Evolutionary conservation across 2,113 vertebrate species (phyloP).

Genomic region (Sylvia atricapilla): DNA sequence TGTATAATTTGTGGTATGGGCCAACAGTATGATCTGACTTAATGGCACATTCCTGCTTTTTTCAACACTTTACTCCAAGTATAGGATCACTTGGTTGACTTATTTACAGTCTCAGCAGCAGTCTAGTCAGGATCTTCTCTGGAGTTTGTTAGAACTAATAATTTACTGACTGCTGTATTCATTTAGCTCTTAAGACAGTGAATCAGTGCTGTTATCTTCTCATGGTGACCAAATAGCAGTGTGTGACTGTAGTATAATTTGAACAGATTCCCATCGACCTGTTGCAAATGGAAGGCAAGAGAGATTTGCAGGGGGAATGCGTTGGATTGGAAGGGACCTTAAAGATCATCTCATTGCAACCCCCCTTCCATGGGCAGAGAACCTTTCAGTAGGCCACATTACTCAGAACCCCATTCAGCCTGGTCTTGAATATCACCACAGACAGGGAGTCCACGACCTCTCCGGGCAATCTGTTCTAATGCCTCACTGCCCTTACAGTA

Average conservation of each 20-base stretch:
- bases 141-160: not conserved
- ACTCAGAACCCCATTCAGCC: not conserved
- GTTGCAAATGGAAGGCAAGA: not conserved
- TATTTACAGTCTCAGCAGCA: accelerated
- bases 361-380: not conserved
- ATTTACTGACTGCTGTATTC: not conserved
- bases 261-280: not conserved
- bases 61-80: not conserved
- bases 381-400: not conserved
- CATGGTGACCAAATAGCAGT: not conserved
- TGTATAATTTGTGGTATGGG: not conserved
- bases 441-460: not conserved
- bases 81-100: not conserved
- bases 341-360: not conserved
- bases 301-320: not conserved
- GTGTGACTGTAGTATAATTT: not conserved
- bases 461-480: not conserved
- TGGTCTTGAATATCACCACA: not conserved
- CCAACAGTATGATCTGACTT: not conserved
- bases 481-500: not conserved
- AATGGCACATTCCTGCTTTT: not conserved
- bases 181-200: not conserved
- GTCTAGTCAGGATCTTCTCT: not conserved
- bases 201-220: not conserved
- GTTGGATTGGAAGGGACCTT: not conserved